These are phyloP conservation scores for Oceanodroma tethys DNA, from an alignment of 2,113 vertebrate genomes.

Conservation along the genomic window DNA sequence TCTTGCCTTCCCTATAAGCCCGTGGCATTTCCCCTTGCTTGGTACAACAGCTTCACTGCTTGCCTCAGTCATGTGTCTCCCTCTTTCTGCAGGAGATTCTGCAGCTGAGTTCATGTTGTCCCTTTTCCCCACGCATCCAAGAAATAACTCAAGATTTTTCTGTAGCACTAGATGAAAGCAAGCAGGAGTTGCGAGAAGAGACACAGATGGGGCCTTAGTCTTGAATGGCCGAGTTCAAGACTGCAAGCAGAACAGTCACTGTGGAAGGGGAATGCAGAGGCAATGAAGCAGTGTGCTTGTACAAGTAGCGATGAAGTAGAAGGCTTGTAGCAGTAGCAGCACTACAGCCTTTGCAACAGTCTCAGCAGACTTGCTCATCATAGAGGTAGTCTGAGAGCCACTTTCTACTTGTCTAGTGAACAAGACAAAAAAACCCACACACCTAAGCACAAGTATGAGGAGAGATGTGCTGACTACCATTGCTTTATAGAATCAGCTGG, in stretches of 20 bases:
- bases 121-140: neutral
- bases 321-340: neutral
- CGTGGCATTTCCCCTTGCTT: neutral
- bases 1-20: neutral
- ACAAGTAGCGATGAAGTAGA: neutral
- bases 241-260: neutral
- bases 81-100: neutral
- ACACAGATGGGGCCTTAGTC: too few relatives aligned
- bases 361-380: neutral
- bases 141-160: neutral
- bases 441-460: neutral
- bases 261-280: neutral
- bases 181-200: neutral
- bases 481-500: neutral
- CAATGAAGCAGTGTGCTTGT: neutral
- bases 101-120: neutral
- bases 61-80: fast-evolving
- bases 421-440: fast-evolving
- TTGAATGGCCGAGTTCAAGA: neutral
- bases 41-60: neutral
- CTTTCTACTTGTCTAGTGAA: neutral
- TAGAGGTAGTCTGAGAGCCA: neutral
- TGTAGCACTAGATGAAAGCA: neutral
- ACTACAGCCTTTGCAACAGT: neutral
- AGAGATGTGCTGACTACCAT: neutral